phyloP scores from a whole-genome alignment of 2,888 invertebrate genomes.

The Ommatoiulus sabulosus region DNA sequence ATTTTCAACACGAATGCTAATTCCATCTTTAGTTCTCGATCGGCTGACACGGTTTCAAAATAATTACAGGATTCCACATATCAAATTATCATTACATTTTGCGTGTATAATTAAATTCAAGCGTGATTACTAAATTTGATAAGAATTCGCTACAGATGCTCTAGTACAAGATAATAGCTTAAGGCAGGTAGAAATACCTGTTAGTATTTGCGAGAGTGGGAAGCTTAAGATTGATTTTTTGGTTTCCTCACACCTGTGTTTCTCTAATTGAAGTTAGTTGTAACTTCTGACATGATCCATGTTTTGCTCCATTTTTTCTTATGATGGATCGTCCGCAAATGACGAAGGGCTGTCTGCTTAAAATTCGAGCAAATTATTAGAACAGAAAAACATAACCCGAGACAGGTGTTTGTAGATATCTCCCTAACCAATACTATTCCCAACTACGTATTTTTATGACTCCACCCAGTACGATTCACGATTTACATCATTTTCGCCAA shows the following conservation, averaged over 20 bases:
- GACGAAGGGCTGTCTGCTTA: slow-evolving; percentile 17
- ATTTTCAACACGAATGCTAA: neutral
- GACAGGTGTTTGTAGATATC: slow-evolving; percentile 15
- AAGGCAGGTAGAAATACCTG: neutral
- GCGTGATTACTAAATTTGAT: neutral
- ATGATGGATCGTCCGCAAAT: neutral
- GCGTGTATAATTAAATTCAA: slow-evolving; percentile 24
- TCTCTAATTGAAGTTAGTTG: slow-evolving; percentile 43
- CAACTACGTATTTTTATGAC: neutral
- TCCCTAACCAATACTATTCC: slow-evolving; percentile 21
- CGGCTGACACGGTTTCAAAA: neutral
- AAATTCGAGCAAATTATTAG: slow-evolving; percentile 36
- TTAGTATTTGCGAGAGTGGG: neutral
- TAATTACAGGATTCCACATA: slow-evolving; percentile 23
- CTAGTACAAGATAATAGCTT: neutral
- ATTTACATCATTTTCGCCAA: neutral
- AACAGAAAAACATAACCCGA: slow-evolving; percentile 36
- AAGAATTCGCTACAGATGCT: slow-evolving; percentile 7
- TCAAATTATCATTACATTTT: slow-evolving; percentile 9
- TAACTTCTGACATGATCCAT: slow-evolving; percentile 12
- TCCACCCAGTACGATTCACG: neutral
- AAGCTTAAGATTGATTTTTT: slow-evolving; percentile 11
- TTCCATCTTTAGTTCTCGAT: neutral
- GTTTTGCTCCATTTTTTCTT: slow-evolving; percentile 19
- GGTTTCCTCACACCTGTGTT: slow-evolving; percentile 30